phyloP scores from a whole-genome alignment of 2,113 vertebrate genomes.

The Petrocephalus microphthalmus region DNA sequence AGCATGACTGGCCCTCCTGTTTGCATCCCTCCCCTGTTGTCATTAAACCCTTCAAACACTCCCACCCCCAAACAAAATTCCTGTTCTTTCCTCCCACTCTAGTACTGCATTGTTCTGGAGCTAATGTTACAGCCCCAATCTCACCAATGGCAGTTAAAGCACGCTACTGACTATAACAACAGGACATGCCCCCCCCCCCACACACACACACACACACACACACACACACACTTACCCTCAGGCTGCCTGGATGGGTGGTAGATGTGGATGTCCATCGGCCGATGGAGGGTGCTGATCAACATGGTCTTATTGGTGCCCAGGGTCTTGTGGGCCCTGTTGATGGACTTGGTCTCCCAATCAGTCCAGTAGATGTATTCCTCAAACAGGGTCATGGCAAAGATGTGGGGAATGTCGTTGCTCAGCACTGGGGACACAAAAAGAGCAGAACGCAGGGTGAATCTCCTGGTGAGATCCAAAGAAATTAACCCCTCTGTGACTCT shows the following conservation, averaged over 20 bases:
- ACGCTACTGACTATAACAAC: not conserved
- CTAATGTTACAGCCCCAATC: not conserved
- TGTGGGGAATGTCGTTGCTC: slow-evolving; percentile 92
- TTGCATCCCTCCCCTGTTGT: not conserved
- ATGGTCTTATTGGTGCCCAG: slow-evolving; percentile 80
- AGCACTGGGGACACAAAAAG: slow-evolving; percentile 63
- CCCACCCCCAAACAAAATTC: not conserved
- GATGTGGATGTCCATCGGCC: slow-evolving; percentile 96
- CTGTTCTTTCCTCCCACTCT: not conserved
- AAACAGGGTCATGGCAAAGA: slow-evolving; percentile 93
- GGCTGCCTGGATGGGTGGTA: slow-evolving; percentile 89
- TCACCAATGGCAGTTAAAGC: not conserved
- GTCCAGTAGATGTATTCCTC: slow-evolving; percentile 98
- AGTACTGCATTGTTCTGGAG: not conserved
- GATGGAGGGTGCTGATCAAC: slow-evolving; percentile 88
- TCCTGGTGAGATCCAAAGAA: not conserved
- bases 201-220: too few species aligned
- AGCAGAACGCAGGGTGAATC: not conserved
- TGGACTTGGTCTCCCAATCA: slow-evolving; percentile 97
- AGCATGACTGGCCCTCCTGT: not conserved
- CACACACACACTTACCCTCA: slow-evolving; percentile 54
- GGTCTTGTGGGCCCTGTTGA: slow-evolving; percentile 89
- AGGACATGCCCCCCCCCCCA: too few species aligned
- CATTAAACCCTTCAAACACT: not conserved
- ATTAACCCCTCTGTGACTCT: not conserved